Conservation (phyloP, 2,888 invertebrate genomes). For the Eumerus sabulonum region DNA sequence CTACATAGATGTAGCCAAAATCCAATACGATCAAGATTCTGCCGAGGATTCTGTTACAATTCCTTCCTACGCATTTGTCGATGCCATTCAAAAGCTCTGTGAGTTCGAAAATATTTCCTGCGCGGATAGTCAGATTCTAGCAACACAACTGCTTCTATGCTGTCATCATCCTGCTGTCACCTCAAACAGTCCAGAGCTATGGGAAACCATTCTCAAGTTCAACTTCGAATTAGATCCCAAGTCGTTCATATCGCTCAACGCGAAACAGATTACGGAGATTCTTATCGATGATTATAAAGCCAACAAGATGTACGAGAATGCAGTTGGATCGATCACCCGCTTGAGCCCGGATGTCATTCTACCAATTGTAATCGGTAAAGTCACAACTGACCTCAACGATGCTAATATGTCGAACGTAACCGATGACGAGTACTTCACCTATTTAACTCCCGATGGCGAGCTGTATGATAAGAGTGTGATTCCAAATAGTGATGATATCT, state of each 20-base stretch:
- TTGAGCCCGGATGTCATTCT: conserved; percentile 84
- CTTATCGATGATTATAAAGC: conserved; percentile 82
- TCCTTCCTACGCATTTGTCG: conserved; percentile 73
- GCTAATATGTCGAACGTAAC: conserved; percentile 85
- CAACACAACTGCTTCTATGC: conserved; percentile 84
- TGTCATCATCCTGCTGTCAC: conserved; percentile 88
- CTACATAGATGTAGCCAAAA: conserved; percentile 84
- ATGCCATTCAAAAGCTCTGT: conserved; percentile 74
- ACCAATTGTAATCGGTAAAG: conserved; percentile 82
- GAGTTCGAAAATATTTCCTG: conserved; percentile 71
- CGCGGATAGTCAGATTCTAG: conserved; percentile 82
- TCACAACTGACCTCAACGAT: conserved; percentile 83
- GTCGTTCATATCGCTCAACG: conserved; percentile 82
- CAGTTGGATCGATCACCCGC: conserved; percentile 85
- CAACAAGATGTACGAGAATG: conserved; percentile 83
- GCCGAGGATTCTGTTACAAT: conserved; percentile 71
- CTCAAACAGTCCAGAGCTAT: conserved; percentile 82
- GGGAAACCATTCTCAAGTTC: conserved; percentile 83
- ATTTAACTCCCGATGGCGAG: conserved; percentile 91
- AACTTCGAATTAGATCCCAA: conserved; percentile 75
- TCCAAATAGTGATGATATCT: conserved; percentile 79
- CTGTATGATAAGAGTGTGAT: conserved; percentile 93
- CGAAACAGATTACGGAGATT: conserved; percentile 81
- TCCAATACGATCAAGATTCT: conserved; percentile 74
- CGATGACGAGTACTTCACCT: conserved; percentile 89